Percentiles rank a stretch among this genome's conserved stretches.
Evolutionary conservation across 1,140 invertebrate genomes (phyloP).

Genomic region (Nixonia krombeini): DNA sequence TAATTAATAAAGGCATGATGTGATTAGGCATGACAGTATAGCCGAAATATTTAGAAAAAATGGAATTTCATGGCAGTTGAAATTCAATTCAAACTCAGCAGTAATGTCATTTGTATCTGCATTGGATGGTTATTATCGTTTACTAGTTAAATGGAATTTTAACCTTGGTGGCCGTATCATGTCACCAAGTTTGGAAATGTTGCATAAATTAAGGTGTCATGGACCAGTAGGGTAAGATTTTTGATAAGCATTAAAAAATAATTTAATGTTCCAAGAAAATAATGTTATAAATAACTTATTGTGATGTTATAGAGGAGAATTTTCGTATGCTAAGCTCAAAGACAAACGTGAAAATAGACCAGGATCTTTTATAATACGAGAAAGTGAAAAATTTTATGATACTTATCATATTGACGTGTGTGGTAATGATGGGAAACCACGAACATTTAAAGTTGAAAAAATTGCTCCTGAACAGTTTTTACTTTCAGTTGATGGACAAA

Average conservation of each 20-base stretch:
- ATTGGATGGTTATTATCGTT: constrained; percentile 89
- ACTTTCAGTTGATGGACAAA: constrained; percentile 68
- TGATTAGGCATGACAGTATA: constrained; percentile 74
- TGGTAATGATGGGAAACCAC: constrained; percentile 79
- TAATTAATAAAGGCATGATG: constrained; percentile 12
- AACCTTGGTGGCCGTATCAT: constrained; percentile 86
- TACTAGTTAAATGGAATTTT: constrained; percentile 90
- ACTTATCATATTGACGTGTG: constrained; percentile 86
- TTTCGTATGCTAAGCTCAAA: constrained; percentile 86
- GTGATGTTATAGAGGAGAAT: constrained; percentile 76
- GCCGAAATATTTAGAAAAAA: constrained; percentile 84
- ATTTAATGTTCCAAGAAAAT: constrained; percentile 14
- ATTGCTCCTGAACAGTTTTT: constrained; percentile 67
- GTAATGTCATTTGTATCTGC: constrained; percentile 87
- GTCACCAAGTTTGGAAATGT: constrained; percentile 81
- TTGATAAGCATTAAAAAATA: constrained; percentile 11
- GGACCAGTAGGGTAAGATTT: constrained; percentile 84
- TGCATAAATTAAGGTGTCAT: constrained; percentile 86
- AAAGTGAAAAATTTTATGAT: constrained; percentile 84
- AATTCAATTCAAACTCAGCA: constrained; percentile 75
- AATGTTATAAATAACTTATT: constrained; percentile 14
- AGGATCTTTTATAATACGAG: constrained; percentile 85
- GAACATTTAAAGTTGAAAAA: constrained; percentile 79
- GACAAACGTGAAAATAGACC: constrained; percentile 81
- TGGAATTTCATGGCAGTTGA: constrained; percentile 84